These are phyloP conservation scores for Passer montanus DNA, from an alignment of 2,113 vertebrate species.

Conservation along the genomic window DNA sequence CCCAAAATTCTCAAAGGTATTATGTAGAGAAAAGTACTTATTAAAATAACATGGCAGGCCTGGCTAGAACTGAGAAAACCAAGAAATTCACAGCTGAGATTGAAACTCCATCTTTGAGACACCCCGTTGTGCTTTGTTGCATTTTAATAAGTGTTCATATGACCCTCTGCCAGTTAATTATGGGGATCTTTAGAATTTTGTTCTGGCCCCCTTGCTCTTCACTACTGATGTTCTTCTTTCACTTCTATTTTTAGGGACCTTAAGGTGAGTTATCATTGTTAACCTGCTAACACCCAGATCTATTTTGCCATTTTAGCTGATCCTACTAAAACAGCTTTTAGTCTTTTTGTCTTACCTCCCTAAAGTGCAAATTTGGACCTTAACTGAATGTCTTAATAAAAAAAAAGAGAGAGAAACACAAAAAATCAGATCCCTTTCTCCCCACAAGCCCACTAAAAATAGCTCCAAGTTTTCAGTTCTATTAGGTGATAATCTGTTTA, in stretches of 20 bases:
- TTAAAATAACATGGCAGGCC: background rate
- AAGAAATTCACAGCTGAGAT: conserved; percentile 14
- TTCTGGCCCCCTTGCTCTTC: conserved; percentile 20
- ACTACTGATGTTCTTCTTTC: conserved; percentile 7
- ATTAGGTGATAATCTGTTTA: background rate
- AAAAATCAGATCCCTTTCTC: background rate
- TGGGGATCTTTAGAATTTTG: conserved; percentile 36
- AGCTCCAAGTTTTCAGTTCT: background rate
- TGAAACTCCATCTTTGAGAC: conserved; percentile 39
- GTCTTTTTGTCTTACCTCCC: conserved; percentile 17
- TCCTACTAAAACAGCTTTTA: background rate
- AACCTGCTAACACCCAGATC: conserved; percentile 52
- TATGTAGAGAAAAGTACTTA: background rate
- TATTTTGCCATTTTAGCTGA: conserved; percentile 49
- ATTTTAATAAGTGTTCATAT: conserved; percentile 52
- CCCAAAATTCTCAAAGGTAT: background rate
- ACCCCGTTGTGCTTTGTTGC: conserved; percentile 14
- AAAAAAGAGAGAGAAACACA: background rate
- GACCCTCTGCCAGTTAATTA: conserved; percentile 49
- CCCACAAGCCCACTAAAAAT: background rate
- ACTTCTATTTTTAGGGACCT: conserved; percentile 51
- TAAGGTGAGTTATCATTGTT: conserved; percentile 42
- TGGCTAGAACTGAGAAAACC: background rate
- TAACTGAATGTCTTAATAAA: background rate
- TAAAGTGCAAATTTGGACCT: conserved; percentile 24